Evolutionary conservation across 2,888 invertebrate species (phyloP).

Genomic region (Dryomyza anilis): DNA sequence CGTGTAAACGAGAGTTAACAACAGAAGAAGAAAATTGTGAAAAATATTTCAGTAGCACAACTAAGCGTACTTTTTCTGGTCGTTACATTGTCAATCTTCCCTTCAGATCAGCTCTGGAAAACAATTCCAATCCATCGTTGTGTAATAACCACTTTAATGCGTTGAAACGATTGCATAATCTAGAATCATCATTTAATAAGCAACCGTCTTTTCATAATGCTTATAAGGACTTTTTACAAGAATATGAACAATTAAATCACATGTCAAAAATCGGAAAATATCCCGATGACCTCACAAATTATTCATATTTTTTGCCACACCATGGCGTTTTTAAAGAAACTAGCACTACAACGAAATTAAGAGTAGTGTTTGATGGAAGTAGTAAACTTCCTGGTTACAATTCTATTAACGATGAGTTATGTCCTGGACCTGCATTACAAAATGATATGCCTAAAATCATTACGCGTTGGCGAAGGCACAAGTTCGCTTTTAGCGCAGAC

Average conservation of each 20-base stretch:
- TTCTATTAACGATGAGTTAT: conserved; percentile 26
- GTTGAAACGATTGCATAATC: conserved; percentile 6
- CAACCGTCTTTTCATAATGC: conserved; percentile 3
- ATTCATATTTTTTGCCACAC: conserved; percentile 27
- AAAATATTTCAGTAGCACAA: no score
- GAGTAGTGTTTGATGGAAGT: conserved; percentile 31
- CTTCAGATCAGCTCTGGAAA: conserved; percentile 5
- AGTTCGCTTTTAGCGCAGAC: conserved; percentile 26
- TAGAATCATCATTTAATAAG: conserved; percentile 12
- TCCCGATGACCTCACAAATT: neutral
- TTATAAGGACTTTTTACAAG: conserved; percentile 25
- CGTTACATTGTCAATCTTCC: conserved; percentile 23
- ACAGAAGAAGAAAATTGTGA: no score
- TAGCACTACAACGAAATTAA: conserved; percentile 28
- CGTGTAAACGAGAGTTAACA: no score
- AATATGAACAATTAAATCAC: conserved; percentile 27
- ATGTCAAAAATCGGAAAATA: conserved; percentile 22
- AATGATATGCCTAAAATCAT: conserved; percentile 23
- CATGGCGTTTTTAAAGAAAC: conserved; percentile 29
- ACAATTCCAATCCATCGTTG: neutral
- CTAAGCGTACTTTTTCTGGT: no score
- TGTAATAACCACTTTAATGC: no score
- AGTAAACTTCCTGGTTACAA: neutral
- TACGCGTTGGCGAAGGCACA: conserved; percentile 24
- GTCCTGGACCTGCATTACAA: conserved; percentile 26